A percentile compares a stretch with the other conserved stretches of the same genome.
phyloP scores from a whole-genome alignment of 1,140 invertebrate genomes.

The Lithobius niger region DNA sequence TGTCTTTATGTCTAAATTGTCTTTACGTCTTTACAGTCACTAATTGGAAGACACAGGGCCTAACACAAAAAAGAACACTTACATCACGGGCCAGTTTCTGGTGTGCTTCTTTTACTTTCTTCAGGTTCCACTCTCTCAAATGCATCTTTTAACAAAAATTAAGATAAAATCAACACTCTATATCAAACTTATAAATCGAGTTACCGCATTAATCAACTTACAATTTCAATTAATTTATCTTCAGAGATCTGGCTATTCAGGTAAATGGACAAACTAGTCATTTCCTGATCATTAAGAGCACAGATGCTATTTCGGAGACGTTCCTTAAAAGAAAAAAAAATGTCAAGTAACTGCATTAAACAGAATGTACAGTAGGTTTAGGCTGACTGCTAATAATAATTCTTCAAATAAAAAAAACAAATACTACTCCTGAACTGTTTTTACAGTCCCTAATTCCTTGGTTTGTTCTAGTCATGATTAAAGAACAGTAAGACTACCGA shows the following conservation, averaged over 20 bases:
- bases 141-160: background rate
- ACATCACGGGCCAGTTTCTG: background rate
- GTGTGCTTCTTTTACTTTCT: background rate
- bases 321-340: background rate
- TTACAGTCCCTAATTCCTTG: too few species aligned
- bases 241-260: background rate
- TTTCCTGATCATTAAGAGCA: background rate
- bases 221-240: background rate
- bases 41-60: too few species aligned
- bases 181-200: background rate
- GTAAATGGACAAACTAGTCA: background rate
- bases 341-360: too few species aligned
- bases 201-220: background rate
- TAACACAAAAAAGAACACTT: background rate
- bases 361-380: too few species aligned
- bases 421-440: too few species aligned
- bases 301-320: background rate
- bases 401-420: background rate
- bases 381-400: background rate
- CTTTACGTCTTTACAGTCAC: too few species aligned
- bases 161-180: background rate
- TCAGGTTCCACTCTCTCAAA: slow-evolving; percentile 1
- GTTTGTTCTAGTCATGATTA: too few species aligned
- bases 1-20: too few species aligned
- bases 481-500: too few species aligned